These are phyloP conservation scores for Isaurus tuberculatus DNA, from an alignment of 92 coral and sea anemone genomes.

Conservation along the genomic window DNA sequence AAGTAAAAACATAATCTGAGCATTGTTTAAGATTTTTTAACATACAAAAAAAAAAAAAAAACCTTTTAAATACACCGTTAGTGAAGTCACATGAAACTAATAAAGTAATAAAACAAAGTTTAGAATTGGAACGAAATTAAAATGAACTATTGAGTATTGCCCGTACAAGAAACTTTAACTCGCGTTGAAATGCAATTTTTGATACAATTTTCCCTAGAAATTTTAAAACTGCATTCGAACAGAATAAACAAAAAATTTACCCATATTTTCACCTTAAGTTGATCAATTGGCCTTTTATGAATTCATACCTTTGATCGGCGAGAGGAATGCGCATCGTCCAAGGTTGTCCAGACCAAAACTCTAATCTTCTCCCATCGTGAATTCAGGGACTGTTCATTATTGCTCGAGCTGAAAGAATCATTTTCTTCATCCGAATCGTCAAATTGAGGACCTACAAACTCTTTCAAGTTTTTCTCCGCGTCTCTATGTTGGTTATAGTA, in stretches of 20 bases:
- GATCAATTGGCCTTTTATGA: neutral
- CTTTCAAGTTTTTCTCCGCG: constrained; percentile 92
- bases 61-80: neutral
- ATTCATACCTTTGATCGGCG: constrained; percentile 80
- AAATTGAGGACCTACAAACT: constrained; percentile 92
- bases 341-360: constrained; percentile 81
- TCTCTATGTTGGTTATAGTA: constrained; percentile 93
- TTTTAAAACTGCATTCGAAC: too few species aligned
- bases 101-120: too few species aligned
- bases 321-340: constrained; percentile 92
- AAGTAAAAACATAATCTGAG: neutral
- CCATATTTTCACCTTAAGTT: too few species aligned
- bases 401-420: constrained; percentile 47
- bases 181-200: too few species aligned
- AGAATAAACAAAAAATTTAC: too few species aligned
- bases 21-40: neutral
- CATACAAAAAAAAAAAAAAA: neutral
- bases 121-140: too few species aligned
- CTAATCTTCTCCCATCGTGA: constrained; percentile 73
- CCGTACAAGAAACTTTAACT: too few species aligned
- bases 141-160: too few species aligned
- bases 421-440: constrained; percentile 83
- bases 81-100: neutral
- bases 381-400: constrained; percentile 25
- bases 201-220: too few species aligned